These are phyloP conservation scores for Orthonyx spaldingii DNA, from an alignment of 2,113 vertebrate species.

Conservation along the genomic window DNA sequence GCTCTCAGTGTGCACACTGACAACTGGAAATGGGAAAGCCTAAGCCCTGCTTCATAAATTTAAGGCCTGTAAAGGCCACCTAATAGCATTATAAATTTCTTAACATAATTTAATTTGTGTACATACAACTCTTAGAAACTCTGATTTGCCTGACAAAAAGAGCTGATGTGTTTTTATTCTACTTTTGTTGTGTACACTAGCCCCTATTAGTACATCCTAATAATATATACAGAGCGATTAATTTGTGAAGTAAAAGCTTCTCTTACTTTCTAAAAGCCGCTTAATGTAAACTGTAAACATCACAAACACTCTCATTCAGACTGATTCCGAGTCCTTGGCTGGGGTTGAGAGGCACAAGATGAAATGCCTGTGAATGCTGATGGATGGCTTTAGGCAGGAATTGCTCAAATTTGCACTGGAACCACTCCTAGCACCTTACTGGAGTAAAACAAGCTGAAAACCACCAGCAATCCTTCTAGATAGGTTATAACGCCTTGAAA, in stretches of 20 bases:
- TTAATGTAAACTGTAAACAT: constrained; percentile 55
- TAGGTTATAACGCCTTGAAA: not conserved
- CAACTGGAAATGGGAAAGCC: not conserved
- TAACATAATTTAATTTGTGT: constrained; percentile 25
- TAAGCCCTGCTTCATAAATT: not conserved
- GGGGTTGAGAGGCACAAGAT: not conserved
- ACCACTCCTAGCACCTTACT: not conserved
- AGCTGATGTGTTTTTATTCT: constrained; percentile 28
- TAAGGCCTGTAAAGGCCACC: constrained; percentile 13
- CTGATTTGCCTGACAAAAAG: constrained; percentile 37
- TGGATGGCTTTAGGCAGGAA: not conserved
- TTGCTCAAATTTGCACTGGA: constrained; percentile 1
- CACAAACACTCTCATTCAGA: not conserved
- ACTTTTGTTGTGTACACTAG: constrained; percentile 26
- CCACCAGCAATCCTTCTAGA: not conserved
- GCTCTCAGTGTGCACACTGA: not conserved
- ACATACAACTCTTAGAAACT: constrained; percentile 27
- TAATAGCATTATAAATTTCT: constrained; percentile 42
- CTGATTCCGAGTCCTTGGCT: not conserved
- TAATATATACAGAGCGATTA: constrained; percentile 25
- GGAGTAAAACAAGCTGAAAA: not conserved
- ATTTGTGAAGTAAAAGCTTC: constrained; percentile 51
- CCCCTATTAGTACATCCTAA: constrained; percentile 33
- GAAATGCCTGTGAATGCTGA: not conserved
- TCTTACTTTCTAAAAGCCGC: constrained; percentile 45